These are phyloP conservation scores for Drosophila kanapiae DNA, from an alignment of 1,140 invertebrate species.

Conservation along the genomic window DNA sequence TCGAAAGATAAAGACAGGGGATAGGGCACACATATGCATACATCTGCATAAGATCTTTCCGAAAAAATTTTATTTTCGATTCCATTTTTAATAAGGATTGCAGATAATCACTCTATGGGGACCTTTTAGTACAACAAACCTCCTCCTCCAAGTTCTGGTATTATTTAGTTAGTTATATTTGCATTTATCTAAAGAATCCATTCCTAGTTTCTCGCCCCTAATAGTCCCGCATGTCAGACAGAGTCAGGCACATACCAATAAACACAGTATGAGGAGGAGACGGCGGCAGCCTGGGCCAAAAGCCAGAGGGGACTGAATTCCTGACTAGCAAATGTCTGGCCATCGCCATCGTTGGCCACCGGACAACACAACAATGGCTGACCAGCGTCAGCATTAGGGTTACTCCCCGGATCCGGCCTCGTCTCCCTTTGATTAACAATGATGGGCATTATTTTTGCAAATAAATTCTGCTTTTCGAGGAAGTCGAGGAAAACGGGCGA, in stretches of 20 bases:
- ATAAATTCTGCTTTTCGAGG: constrained; percentile 58
- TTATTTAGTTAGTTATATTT: background rate
- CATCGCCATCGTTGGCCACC: constrained; percentile 32
- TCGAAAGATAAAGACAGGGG: too few relatives aligned
- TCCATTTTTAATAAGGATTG: too few relatives aligned
- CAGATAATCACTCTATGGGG: background rate
- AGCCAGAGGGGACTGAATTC: constrained; percentile 55
- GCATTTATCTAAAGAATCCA: background rate
- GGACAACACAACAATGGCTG: constrained; percentile 62
- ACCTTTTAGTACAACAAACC: background rate
- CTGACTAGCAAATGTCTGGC: constrained; percentile 63
- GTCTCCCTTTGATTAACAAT: constrained; percentile 72
- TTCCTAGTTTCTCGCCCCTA: background rate
- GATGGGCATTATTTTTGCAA: constrained; percentile 82
- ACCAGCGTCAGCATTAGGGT: constrained; percentile 57
- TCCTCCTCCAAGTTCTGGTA: background rate
- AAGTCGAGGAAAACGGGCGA: background rate
- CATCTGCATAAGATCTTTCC: too few relatives aligned
- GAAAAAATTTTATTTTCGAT: too few relatives aligned
- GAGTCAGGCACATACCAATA: constrained; percentile 49
- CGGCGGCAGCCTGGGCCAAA: constrained; percentile 31
- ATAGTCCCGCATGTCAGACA: constrained; percentile 30
- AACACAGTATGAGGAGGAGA: constrained; percentile 30
- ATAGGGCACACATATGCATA: too few relatives aligned
- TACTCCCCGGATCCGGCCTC: constrained; percentile 14